Evolutionary conservation across 2,113 vertebrate genomes (phyloP).

Genomic region (Tragulus kanchil): DNA sequence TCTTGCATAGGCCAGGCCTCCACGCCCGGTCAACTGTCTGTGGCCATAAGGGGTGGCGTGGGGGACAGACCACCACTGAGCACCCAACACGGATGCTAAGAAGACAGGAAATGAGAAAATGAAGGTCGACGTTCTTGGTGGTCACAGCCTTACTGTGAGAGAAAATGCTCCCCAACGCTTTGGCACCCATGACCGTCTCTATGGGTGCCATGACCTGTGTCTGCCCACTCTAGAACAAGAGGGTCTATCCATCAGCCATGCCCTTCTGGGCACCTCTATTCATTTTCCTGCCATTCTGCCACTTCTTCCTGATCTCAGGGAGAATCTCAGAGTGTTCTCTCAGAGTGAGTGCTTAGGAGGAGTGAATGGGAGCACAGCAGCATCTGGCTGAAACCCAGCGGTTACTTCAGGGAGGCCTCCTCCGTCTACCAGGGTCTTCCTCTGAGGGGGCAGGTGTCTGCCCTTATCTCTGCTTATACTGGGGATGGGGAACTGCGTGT

Average conservation of each 20-base stretch:
- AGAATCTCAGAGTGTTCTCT: background rate
- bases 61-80: no score
- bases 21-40: background rate
- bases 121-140: background rate
- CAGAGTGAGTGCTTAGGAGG: background rate
- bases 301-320: background rate
- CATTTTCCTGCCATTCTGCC: background rate
- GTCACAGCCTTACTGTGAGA: background rate
- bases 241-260: no score
- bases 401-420: background rate
- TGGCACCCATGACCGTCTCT: no score
- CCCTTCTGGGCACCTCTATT: background rate
- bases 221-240: background rate
- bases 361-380: background rate
- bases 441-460: background rate
- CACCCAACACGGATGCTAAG: background rate
- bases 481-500: background rate
- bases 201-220: background rate
- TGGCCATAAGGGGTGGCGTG: accelerated
- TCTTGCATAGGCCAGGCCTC: background rate
- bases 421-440: accelerated
- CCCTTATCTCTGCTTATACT: background rate
- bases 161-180: background rate
- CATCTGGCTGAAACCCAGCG: background rate
- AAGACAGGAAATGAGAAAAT: background rate